phyloP scores from a whole-genome alignment of 2,797 vertebrate species.

The Pelodytes ibericus region DNA sequence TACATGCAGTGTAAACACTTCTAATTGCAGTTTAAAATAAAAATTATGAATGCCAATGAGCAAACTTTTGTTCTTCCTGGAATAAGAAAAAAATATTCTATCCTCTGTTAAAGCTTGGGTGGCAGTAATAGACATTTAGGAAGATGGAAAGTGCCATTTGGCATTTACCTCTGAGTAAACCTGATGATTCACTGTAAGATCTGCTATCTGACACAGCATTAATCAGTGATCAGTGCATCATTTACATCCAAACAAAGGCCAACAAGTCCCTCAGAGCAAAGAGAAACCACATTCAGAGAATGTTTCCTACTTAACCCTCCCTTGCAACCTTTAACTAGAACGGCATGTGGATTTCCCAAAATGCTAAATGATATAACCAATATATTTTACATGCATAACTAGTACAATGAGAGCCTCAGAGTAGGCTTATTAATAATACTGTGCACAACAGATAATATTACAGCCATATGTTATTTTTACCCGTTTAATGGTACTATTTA shows the following conservation, averaged over 20 bases:
- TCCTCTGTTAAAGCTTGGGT: slow-evolving; percentile 31
- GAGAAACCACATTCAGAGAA: slow-evolving; percentile 21
- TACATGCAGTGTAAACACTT: neutral
- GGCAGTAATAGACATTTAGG: slow-evolving; percentile 49
- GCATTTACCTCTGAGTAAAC: slow-evolving; percentile 52
- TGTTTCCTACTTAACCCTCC: slow-evolving; percentile 23
- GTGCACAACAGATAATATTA: neutral
- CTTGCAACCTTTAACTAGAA: slow-evolving; percentile 44
- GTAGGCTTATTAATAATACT: slow-evolving; percentile 13
- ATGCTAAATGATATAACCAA: slow-evolving; percentile 15
- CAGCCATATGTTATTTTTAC: too few relatives aligned
- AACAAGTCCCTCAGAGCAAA: slow-evolving; percentile 45
- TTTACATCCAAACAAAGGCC: slow-evolving; percentile 53
- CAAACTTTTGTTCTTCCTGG: slow-evolving; percentile 17
- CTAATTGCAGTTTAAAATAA: neutral
- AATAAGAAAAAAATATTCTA: slow-evolving; percentile 21
- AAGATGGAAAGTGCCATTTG: slow-evolving; percentile 52
- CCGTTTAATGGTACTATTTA: too few relatives aligned
- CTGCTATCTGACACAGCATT: slow-evolving; percentile 33
- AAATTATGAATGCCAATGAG: slow-evolving; percentile 11
- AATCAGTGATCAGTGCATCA: slow-evolving; percentile 49
- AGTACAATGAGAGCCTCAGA: slow-evolving; percentile 2
- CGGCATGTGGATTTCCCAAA: slow-evolving; percentile 30
- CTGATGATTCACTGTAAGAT: slow-evolving; percentile 52
- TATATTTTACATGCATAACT: slow-evolving; percentile 17